Evolutionary conservation across 2,797 vertebrate species (phyloP), one percentile per base, ranked within the genome.

Genomic region (Vireo griseus): DNA sequence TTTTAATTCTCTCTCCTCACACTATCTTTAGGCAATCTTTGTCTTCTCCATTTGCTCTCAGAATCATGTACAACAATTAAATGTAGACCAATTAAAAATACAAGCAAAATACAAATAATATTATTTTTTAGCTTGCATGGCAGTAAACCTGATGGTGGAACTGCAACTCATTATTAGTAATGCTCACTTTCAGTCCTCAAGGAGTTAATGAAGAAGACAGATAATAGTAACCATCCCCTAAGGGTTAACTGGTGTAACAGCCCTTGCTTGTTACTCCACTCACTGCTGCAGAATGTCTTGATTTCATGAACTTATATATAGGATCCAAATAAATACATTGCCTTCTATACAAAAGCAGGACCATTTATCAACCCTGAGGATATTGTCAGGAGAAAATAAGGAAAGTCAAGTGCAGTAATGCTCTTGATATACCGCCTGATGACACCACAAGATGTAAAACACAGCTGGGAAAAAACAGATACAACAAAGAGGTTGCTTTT

Each of bases 361-460:
- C 42, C 71, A 96, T 98, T 97, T 94, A 96, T 98, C 97, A 98
- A 94, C 90, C 76, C 92, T 35, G 91, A 92, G 97, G 97, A 96
- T 92, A 96, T 10, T 97, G 96, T 97, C 96, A 97, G 69, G 35
- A 97, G 86, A 94, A 97, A 98, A 97, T 96, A 96, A 95, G 84
- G 57, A 90, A 97, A 95, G 92, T 95, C 89, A 95, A 87, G 85
- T 88, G 84, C 51, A 88, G 73, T 95, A 96, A 94, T 94, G 85
- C 59, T 95, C n/a, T 80, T 96, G 96, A 90, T 96, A 90, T 91
- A 92, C 50, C 84, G 66, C 52, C 55, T 95, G 95, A 96, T 95
- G 95, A 96, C 84, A 94, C 89, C 83, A 94, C 57, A 94, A 96
- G 92, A 95, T 90, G 95, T 96, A 97, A 95, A 95, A 96, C 50